Percentiles rank a stretch among this genome's conserved stretches.
Evolutionary conservation across 2,888 invertebrate species (phyloP).

Genomic region (Rotaria magnacalcarata): DNA sequence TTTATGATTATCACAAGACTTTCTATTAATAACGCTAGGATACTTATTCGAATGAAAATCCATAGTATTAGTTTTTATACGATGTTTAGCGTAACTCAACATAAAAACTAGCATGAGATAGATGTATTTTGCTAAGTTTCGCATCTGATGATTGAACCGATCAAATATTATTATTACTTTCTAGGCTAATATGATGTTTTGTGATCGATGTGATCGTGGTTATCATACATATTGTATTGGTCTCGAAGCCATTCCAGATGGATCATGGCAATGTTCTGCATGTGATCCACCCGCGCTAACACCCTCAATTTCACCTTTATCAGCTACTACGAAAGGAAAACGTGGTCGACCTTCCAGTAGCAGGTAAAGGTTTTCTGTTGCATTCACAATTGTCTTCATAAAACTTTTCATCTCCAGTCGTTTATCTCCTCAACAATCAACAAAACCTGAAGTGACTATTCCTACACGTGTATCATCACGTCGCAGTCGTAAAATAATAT

Average conservation of each 20-base stretch:
- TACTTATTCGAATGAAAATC: too few relatives aligned
- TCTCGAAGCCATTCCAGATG: conserved; percentile 72
- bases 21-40: too few relatives aligned
- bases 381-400: too few relatives aligned
- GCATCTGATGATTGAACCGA: too few relatives aligned
- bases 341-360: neutral
- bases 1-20: too few relatives aligned
- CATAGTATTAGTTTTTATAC: too few relatives aligned
- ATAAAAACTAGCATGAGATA: too few relatives aligned
- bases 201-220: conserved; percentile 86
- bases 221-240: conserved; percentile 88
- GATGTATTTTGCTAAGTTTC: too few relatives aligned
- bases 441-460: neutral
- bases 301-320: neutral
- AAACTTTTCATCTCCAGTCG: neutral
- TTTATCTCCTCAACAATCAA: conserved; percentile 27
- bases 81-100: too few relatives aligned
- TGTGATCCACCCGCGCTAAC: neutral
- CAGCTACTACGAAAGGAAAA: neutral
- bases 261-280: conserved; percentile 76
- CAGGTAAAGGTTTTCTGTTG: neutral
- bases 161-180: conserved; percentile 44
- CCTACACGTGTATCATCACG: conserved; percentile 11
- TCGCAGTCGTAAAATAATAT: conserved; percentile 2
- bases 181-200: conserved; percentile 81